These are phyloP conservation scores for Phymorhynchus buccinoides DNA, from an alignment of 1,140 invertebrate genomes.

Conservation along the genomic window DNA sequence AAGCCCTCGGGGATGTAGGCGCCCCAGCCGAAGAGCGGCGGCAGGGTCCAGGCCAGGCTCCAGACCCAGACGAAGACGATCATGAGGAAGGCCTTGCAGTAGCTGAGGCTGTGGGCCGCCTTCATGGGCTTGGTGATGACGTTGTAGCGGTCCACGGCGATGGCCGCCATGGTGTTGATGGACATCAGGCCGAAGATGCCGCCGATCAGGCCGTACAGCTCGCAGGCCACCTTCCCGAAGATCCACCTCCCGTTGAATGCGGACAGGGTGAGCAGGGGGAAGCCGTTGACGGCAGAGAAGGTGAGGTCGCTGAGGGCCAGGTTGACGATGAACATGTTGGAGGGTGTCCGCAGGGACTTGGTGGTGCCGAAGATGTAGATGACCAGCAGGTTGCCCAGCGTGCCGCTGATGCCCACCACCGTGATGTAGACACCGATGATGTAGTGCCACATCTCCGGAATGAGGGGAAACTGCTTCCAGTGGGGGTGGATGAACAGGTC, in stretches of 20 bases:
- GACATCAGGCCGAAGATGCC: constrained; percentile 86
- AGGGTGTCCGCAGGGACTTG: constrained; percentile 86
- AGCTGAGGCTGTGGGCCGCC: constrained; percentile 76
- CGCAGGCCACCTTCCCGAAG: constrained; percentile 79
- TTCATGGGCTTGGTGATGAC: constrained; percentile 81
- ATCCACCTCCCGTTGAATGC: constrained; percentile 66
- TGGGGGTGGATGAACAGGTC: constrained; percentile 64
- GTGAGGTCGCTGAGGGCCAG: constrained; percentile 84
- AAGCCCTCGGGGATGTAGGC: constrained; percentile 90
- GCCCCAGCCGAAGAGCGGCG: constrained; percentile 84
- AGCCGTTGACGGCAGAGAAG: constrained; percentile 68
- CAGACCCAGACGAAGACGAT: constrained; percentile 83
- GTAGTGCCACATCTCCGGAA: constrained; percentile 75
- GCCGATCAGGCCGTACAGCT: constrained; percentile 85
- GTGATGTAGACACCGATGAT: constrained; percentile 84
- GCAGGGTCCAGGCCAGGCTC: constrained; percentile 80
- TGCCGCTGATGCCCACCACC: constrained; percentile 81
- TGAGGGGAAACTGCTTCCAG: constrained; percentile 60
- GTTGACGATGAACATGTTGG: constrained; percentile 91
- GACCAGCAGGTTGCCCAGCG: constrained; percentile 88
- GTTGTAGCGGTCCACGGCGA: constrained; percentile 87
- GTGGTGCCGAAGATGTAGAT: constrained; percentile 86
- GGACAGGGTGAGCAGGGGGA: constrained; percentile 68
- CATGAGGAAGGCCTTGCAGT: constrained; percentile 80
- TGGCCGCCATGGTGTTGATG: constrained; percentile 88